These are phyloP conservation scores for Gambusia affinis DNA, from an alignment of 2,113 vertebrate species.

Conservation along the genomic window DNA sequence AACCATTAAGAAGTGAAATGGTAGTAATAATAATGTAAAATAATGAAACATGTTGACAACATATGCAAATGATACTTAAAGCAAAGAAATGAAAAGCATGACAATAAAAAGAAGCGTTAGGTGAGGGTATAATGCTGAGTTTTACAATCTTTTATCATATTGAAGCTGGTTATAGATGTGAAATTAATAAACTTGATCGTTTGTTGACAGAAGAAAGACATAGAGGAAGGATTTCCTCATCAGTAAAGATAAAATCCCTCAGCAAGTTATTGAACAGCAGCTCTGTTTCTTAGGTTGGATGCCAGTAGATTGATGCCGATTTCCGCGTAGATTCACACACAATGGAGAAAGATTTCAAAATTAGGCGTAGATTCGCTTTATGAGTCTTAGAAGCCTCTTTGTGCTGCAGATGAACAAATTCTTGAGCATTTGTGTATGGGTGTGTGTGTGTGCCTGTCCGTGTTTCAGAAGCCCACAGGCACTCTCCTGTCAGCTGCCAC, in stretches of 20 bases:
- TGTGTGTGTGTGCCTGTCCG: conserved; percentile 15
- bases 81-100: too few species aligned
- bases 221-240: too few species aligned
- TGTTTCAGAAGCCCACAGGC: conserved; percentile 5
- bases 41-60: too few species aligned
- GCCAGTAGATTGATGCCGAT: conserved; percentile 12
- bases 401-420: conserved; percentile 41
- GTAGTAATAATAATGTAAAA: too few species aligned
- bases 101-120: too few species aligned
- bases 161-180: too few species aligned
- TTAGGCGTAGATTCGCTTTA: conserved; percentile 16
- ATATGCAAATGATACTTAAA: too few species aligned
- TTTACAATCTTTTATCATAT: too few species aligned
- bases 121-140: too few species aligned
- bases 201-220: too few species aligned
- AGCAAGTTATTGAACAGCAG: conserved; percentile 9
- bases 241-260: too few species aligned
- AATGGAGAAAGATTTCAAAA: conserved; percentile 51
- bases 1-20: too few species aligned
- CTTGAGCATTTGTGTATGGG: background rate
- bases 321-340: background rate
- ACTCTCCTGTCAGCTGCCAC: conserved; percentile 7
- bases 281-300: conserved; percentile 25
- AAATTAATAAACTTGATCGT: conserved; percentile 1
- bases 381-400: conserved; percentile 25